A percentile compares a stretch with the other conserved stretches of the same genome.
Conservation (phyloP, 2,888 invertebrate species). For the Hemistola chrysoprasaria region DNA sequence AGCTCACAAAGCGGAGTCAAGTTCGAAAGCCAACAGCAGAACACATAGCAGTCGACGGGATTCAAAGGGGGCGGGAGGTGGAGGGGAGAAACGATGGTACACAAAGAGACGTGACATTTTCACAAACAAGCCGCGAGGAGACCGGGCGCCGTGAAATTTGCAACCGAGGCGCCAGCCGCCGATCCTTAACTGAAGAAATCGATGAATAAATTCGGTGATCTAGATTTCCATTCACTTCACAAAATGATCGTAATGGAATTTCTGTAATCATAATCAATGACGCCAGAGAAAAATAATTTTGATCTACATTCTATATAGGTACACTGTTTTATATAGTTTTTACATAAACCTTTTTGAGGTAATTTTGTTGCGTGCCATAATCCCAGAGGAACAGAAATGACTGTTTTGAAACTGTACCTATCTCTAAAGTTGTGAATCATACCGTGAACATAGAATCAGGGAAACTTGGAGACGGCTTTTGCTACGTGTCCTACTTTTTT, state of each 20-base stretch:
- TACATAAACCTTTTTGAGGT: too few relatives aligned
- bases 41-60: slow-evolving; percentile 45
- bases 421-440: slow-evolving; percentile 10
- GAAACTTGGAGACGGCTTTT: slow-evolving; percentile 16
- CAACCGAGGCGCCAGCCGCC: slow-evolving; percentile 53
- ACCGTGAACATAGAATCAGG: slow-evolving; percentile 9
- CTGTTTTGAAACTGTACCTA: slow-evolving; percentile 14
- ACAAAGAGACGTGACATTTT: slow-evolving; percentile 67
- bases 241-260: slow-evolving; percentile 11
- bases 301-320: too few relatives aligned
- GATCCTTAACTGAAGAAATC: slow-evolving; percentile 52
- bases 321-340: background rate
- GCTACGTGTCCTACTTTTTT: slow-evolving; percentile 11
- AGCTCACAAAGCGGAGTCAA: slow-evolving; percentile 44
- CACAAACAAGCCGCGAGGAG: slow-evolving; percentile 62
- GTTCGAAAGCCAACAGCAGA: slow-evolving; percentile 46
- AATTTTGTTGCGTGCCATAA: too few relatives aligned
- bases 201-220: slow-evolving; percentile 51
- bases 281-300: background rate
- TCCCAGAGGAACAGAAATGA: slow-evolving; percentile 9
- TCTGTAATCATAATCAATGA: slow-evolving; percentile 7
- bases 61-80: slow-evolving; percentile 29
- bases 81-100: slow-evolving; percentile 35
- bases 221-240: slow-evolving; percentile 10
- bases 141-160: slow-evolving; percentile 50